Conservation (phyloP, 2,888 invertebrate species). For the Mythimna loreyi region DNA sequence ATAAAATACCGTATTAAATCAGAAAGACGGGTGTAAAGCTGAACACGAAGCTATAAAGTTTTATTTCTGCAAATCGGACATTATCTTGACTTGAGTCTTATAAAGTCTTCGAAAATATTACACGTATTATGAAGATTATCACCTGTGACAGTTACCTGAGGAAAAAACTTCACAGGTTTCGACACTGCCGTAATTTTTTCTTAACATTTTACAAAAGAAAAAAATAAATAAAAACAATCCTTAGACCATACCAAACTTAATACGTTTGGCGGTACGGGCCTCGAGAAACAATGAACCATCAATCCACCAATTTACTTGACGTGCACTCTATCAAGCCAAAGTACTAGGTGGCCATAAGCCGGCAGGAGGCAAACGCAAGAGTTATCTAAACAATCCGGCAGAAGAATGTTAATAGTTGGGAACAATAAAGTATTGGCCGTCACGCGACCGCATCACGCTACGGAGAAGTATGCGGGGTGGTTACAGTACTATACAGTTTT, state of each 20-base stretch:
- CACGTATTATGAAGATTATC: too few species aligned
- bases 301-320: slow-evolving; percentile 46
- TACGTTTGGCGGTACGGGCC: too few species aligned
- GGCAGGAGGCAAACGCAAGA: slow-evolving; percentile 63
- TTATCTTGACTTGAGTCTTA: too few species aligned
- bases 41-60: too few species aligned
- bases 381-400: slow-evolving; percentile 88
- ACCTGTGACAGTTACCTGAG: too few species aligned
- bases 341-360: slow-evolving; percentile 61
- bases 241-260: neutral
- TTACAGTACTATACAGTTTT: slow-evolving; percentile 40
- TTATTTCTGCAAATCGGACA: too few species aligned
- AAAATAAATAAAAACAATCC: neutral
- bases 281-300: slow-evolving; percentile 26
- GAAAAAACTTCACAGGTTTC: too few species aligned
- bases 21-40: too few species aligned
- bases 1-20: too few species aligned
- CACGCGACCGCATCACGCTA: slow-evolving; percentile 85
- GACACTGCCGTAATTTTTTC: too few species aligned
- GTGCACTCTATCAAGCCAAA: slow-evolving; percentile 48
- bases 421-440: slow-evolving; percentile 80
- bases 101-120: too few species aligned
- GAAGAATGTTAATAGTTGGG: slow-evolving; percentile 89
- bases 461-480: slow-evolving; percentile 64
- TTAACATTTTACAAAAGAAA: neutral